Percentiles rank a stretch among this genome's conserved stretches.
These are phyloP conservation scores for Halesus radiatus DNA, from an alignment of 1,140 invertebrate genomes.

Conservation along the genomic window DNA sequence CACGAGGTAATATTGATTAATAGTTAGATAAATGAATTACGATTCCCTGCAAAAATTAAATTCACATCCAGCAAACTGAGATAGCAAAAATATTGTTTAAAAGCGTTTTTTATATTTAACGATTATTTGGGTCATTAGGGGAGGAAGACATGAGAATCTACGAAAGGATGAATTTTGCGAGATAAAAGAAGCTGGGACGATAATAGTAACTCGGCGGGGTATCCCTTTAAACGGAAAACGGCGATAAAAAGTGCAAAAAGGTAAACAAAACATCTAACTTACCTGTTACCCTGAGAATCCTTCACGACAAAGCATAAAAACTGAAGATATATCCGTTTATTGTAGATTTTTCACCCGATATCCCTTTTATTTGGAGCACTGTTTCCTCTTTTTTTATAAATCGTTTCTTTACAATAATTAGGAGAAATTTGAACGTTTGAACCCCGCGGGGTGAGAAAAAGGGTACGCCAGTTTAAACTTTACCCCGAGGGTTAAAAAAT, in stretches of 20 bases:
- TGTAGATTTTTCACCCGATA: conserved; percentile 23
- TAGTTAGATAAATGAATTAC: neutral
- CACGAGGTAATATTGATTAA: neutral
- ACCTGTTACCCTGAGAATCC: conserved; percentile 36
- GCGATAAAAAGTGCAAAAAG: conserved; percentile 26
- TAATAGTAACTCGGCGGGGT: conserved; percentile 13
- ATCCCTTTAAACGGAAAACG: conserved; percentile 40
- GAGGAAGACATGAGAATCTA: conserved; percentile 11
- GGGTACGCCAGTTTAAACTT: conserved; percentile 48
- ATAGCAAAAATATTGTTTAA: neutral
- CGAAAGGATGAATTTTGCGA: neutral
- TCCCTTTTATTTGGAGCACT: conserved; percentile 18
- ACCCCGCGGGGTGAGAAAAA: conserved; percentile 45
- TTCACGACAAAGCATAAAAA: conserved; percentile 11
- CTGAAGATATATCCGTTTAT: conserved; percentile 12
- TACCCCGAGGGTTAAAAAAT: conserved; percentile 49
- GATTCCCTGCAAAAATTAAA: neutral
- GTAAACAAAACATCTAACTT: conserved; percentile 33
- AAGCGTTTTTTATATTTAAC: neutral
- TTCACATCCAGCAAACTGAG: no score
- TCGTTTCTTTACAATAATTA: conserved; percentile 54
- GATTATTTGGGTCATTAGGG: conserved; percentile 22
- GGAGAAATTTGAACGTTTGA: conserved; percentile 52
- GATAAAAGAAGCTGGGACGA: conserved; percentile 19
- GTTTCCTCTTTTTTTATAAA: conserved; percentile 40